A percentile compares a stretch with the other conserved stretches of the same genome.
Conservation (phyloP, 2,797 vertebrate species). For the Anguilla megastoma region DNA sequence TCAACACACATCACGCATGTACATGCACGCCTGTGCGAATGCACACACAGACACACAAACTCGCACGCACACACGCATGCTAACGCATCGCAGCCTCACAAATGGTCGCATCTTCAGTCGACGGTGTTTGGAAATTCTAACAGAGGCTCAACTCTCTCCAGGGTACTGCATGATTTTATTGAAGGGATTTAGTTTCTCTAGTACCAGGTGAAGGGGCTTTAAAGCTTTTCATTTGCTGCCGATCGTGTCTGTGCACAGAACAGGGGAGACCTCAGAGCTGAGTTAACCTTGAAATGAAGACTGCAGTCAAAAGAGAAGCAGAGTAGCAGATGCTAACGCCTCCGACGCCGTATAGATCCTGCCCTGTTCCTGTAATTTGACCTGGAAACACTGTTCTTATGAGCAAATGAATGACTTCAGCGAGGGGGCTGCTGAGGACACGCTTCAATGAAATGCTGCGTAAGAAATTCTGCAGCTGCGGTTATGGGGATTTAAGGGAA, state of each 20-base stretch:
- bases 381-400: not conserved
- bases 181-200: constrained; percentile 67
- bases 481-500: not conserved
- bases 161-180: constrained; percentile 62
- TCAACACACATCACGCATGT: not conserved
- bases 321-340: constrained; percentile 42
- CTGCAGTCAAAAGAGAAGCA: constrained; percentile 24
- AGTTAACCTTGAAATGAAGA: constrained; percentile 43
- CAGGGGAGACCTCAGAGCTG: constrained; percentile 6
- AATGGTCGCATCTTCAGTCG: not conserved
- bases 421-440: not conserved
- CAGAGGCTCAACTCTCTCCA: constrained; percentile 50
- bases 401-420: not conserved
- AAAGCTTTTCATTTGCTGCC: not conserved
- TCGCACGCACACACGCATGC: constrained; percentile 25
- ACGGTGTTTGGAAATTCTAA: constrained; percentile 55
- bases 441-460: not conserved
- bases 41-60: not conserved
- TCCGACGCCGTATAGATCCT: constrained; percentile 30
- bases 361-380: not conserved
- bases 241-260: not conserved
- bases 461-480: not conserved
- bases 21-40: not conserved
- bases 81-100: constrained; percentile 41
- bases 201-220: not conserved